Evolutionary conservation across 2,888 invertebrate genomes (phyloP).

Genomic region (Hemithea aestivaria): DNA sequence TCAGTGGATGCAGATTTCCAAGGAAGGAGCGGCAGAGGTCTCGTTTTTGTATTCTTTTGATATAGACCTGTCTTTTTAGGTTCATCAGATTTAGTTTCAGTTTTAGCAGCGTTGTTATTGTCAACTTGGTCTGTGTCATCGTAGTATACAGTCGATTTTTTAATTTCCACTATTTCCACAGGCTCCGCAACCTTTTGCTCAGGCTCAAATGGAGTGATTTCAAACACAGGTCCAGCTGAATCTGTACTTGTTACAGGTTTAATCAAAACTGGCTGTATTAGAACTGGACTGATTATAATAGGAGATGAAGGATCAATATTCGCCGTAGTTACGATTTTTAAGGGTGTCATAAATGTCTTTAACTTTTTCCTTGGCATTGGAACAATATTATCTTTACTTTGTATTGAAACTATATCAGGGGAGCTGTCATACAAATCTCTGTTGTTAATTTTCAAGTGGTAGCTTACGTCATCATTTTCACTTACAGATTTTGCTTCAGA

Average conservation of each 20-base stretch:
- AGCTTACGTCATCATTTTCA: slow-evolving; percentile 55
- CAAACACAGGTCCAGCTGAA: slow-evolving; percentile 21
- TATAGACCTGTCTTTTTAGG: slow-evolving; percentile 46
- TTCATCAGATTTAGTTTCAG: slow-evolving; percentile 28
- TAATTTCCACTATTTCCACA: slow-evolving; percentile 37
- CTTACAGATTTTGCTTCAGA: slow-evolving; percentile 23
- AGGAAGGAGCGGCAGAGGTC: slow-evolving; percentile 47
- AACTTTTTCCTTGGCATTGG: slow-evolving; percentile 34
- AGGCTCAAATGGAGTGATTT: slow-evolving; percentile 22
- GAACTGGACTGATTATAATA: slow-evolving; percentile 61
- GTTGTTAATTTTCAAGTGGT: slow-evolving; percentile 67
- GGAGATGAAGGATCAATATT: slow-evolving; percentile 45
- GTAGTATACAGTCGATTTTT: slow-evolving; percentile 52
- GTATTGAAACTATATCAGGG: slow-evolving; percentile 27
- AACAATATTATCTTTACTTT: slow-evolving; percentile 29
- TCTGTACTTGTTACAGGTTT: slow-evolving; percentile 32
- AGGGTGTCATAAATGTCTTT: slow-evolving; percentile 52
- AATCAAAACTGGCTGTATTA: slow-evolving; percentile 59
- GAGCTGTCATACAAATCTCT: slow-evolving; percentile 42
- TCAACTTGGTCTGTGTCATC: slow-evolving; percentile 62
- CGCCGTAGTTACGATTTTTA: slow-evolving; percentile 44
- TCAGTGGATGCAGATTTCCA: slow-evolving; percentile 50
- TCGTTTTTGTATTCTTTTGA: slow-evolving; percentile 55
- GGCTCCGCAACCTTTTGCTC: slow-evolving; percentile 22
- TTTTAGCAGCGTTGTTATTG: slow-evolving; percentile 27